Conservation (phyloP, 2,888 invertebrate species). For the Blastobasis lacticolella region DNA sequence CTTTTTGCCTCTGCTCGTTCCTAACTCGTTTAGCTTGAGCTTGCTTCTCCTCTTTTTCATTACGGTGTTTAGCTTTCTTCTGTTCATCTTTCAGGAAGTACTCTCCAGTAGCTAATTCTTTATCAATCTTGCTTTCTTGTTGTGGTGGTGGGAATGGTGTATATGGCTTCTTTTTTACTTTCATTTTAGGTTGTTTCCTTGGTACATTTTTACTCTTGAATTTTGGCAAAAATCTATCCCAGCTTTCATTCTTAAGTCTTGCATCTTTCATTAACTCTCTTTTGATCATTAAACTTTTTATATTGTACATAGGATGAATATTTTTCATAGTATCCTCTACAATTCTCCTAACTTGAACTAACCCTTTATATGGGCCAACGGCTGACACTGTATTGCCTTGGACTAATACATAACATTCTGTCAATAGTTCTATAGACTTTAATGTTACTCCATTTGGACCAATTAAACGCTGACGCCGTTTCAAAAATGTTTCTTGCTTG, state of each 20-base stretch:
- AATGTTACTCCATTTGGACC: conserved; percentile 99
- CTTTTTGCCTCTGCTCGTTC: conserved; percentile 84
- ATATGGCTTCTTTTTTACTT: conserved; percentile 92
- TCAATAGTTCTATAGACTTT: conserved; percentile 96
- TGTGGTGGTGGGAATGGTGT: conserved; percentile 98
- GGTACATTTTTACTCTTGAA: conserved; percentile 93
- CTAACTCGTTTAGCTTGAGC: conserved; percentile 81
- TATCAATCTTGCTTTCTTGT: conserved; percentile 94
- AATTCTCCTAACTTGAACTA: conserved; percentile 89
- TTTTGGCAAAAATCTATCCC: conserved; percentile 97
- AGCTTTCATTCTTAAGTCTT: conserved; percentile 91
- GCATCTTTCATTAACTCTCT: conserved; percentile 95
- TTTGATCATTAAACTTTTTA: conserved; percentile 98
- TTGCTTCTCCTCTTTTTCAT: conserved; percentile 86
- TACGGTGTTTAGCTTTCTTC: conserved; percentile 79
- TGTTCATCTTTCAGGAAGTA: conserved; percentile 95
- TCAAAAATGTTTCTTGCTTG: conserved; percentile 95
- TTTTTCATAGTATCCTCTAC: conserved; percentile 99
- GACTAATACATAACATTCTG: conserved; percentile 96
- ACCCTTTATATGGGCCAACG: conserved; percentile 95
- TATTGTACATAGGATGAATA: conserved; percentile 98
- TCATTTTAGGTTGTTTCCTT: conserved; percentile 90
- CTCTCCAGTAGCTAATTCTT: conserved; percentile 94
- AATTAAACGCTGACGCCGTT: conserved; percentile 93
- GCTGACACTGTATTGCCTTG: conserved; percentile 98